Percentiles rank a stretch among this genome's conserved stretches.
Conservation (phyloP, 2,113 vertebrate species). For the Trematocara unimaculatum region DNA sequence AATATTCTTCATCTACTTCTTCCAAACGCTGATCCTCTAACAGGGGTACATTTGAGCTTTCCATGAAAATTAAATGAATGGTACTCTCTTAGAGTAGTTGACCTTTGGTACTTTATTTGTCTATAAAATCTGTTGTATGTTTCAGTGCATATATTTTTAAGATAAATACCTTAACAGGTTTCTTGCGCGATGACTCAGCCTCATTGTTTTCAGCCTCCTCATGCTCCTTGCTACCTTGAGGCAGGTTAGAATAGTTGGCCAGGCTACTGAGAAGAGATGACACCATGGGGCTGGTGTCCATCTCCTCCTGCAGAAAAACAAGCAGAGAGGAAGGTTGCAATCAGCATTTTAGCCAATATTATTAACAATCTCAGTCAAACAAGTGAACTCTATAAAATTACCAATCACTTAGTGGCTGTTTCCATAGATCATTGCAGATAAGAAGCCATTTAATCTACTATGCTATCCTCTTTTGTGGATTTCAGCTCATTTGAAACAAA, state of each 20-base stretch:
- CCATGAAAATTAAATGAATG: background rate
- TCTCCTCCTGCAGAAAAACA: slow-evolving; percentile 83
- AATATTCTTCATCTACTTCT: background rate
- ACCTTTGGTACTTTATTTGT: background rate
- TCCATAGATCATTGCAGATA: background rate
- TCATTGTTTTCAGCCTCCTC: slow-evolving; percentile 98
- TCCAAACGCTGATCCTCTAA: background rate
- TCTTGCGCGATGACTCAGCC: slow-evolving; percentile 71
- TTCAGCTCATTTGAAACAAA: background rate
- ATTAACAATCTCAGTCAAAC: background rate
- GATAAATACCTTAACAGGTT: slow-evolving; percentile 62
- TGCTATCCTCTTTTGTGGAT: background rate
- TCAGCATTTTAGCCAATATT: background rate
- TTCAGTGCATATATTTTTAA: background rate
- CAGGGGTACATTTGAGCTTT: background rate
- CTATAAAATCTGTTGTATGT: background rate
- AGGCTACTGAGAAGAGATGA: slow-evolving; percentile 92
- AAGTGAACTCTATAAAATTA: background rate
- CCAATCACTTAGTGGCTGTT: background rate
- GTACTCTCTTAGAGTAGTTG: background rate
- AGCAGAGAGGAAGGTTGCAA: background rate
- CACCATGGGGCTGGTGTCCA: slow-evolving; percentile 99
- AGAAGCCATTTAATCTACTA: background rate
- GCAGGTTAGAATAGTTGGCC: slow-evolving; percentile 97
- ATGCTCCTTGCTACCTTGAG: slow-evolving; percentile 92